Evolutionary conservation across 2,113 vertebrate species (phyloP), one percentile per base, ranked within the genome.

Genomic region (Mesitornis unicolor): DNA sequence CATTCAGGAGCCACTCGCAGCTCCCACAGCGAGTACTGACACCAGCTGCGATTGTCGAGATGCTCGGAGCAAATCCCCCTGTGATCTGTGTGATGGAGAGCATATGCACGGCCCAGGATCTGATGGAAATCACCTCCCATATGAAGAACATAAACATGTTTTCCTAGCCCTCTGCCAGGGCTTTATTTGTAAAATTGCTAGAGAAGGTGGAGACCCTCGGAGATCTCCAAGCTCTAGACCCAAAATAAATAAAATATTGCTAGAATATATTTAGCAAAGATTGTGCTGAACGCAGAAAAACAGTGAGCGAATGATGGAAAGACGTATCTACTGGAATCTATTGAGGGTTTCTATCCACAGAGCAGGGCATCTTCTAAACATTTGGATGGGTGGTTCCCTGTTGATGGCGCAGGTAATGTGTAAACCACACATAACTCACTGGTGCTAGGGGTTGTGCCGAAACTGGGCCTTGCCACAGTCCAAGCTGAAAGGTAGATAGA

Each of bases 11-110:
- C 25, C 21, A 2, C 50, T 64, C 1, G 0, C 35, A 43, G 84
- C 76, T 71, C 84, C 70, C 60, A 2, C 59, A 8, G 59, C 53
- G 59, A 81, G 69, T 33, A 21, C 59, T 59, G 82, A 63, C 64
- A 43, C 38, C 69, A 48, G 35, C 74, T 68, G 51, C 51, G 48
- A 11, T 61, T 38, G 57, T 70, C 5, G 14, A 65, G 80, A 48
- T 74, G 7, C 63, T 65, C 4, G 3, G 76, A 95, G 84, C 60
- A 92, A 84, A 96, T 90, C 79, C 79, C 80, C n/a, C 74, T 70
- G 67, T 50, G 86, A 64, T 75, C 79, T 56, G 29, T 21, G 6
- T 82, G 90, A 90, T 89, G 60, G 83, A 83, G 82, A 95, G 80
- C 85, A 92, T 57, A 43, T 81, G 92, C 87, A 59, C 79, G 70